Evolutionary conservation across 2,888 invertebrate genomes (phyloP), one percentile per base, ranked within the genome.

Genomic region (Lasioglossum leucozonium): DNA sequence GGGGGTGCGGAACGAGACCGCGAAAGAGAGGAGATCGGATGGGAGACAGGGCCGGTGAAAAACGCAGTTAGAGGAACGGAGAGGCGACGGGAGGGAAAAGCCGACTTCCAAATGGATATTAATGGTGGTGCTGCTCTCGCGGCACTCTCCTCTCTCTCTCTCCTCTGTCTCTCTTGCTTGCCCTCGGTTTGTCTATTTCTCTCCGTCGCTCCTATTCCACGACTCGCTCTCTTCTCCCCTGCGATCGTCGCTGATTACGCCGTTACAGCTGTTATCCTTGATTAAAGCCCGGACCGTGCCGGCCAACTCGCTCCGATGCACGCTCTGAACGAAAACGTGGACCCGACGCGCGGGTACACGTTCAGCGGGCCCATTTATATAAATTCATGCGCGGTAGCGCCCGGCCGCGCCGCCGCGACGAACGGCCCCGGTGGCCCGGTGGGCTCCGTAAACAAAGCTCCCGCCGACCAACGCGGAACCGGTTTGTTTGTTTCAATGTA

Each of bases 261-360:
- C 89, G 91, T 93, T 93, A 92, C 92, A 92, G 92, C 91, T 92
- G 93, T 93, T 93, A 92, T 92, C 92, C 93, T 93, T 93, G 93
- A 94, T 93, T 92, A 92, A 92, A 92, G 91, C 88, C 87, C 84
- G 76, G 86, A 72, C 42, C 73, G 40, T n/a, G 26, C 65, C 30
- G 34, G 18, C 34, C 30, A 30, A 18, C 58, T 37, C 67, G 67
- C 18, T 2, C 79, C 88, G 83, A 78, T 84, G 37, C 87, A 83
- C 86, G 89, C 86, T 87, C 88, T 67, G 84, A 81, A 67, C 47
- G 47, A 77, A 74, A 86, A 74, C 82, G 86, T 40, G 69, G 65
- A 34, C 65, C 34, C 65, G 16, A 6, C 67, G 8, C 3, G 22
- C 26, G 22, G 37, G 67, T 67, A 67, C 67, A 76, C 82, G 76